phyloP scores from a whole-genome alignment of 2,113 vertebrate species.

The Hypocryptadius cinnamomeus region DNA sequence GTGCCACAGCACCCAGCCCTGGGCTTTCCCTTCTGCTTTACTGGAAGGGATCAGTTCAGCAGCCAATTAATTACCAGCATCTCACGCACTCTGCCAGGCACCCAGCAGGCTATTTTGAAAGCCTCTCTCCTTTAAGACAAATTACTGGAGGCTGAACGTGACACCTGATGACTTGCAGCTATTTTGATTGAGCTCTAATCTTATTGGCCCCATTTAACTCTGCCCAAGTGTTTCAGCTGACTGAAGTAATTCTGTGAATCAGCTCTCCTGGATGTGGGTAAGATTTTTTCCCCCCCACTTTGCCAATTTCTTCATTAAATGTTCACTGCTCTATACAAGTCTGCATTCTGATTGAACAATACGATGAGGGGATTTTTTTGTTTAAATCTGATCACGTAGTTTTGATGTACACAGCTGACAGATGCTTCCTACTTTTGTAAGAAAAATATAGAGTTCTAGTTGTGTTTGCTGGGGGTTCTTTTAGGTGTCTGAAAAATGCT shows the following conservation, averaged over 20 bases:
- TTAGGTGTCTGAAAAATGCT: not conserved
- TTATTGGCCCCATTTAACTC: not conserved
- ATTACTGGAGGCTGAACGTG: not conserved
- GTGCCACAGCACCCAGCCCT: not conserved
- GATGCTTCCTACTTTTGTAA: not conserved
- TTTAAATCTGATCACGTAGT: not conserved
- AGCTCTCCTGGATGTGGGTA: not conserved
- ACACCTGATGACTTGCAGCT: not conserved
- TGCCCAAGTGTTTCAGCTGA: not conserved
- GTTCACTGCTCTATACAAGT: not conserved
- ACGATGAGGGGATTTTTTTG: not conserved
- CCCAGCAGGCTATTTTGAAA: constrained; percentile 9
- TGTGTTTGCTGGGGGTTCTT: not conserved
- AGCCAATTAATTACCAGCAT: constrained; percentile 33
- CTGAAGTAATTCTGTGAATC: not conserved
- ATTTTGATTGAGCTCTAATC: not conserved
- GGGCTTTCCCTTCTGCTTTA: not conserved
- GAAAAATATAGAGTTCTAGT: not conserved
- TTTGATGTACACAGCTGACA: not conserved
- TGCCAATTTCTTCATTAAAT: not conserved
- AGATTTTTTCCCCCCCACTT: not conserved
- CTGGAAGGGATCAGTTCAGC: constrained; percentile 33
- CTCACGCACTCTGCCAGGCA: not conserved
- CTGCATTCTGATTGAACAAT: not conserved
- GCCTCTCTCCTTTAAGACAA: not conserved